These are phyloP conservation scores for Orgyia antiqua DNA, from an alignment of 2,888 invertebrate species.

Conservation along the genomic window DNA sequence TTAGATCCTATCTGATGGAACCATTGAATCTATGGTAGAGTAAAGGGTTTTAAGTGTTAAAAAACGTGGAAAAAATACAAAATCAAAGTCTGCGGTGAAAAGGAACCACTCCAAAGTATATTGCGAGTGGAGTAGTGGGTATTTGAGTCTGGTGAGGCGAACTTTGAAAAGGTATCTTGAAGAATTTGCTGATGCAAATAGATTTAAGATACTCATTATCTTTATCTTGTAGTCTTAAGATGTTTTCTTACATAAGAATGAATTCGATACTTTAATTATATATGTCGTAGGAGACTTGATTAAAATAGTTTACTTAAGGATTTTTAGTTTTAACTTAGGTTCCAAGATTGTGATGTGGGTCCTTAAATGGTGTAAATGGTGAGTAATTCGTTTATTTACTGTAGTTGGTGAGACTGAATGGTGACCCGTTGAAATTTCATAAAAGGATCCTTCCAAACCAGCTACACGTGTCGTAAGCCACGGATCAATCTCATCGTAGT, in stretches of 20 bases:
- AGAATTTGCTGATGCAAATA: constrained; percentile 4
- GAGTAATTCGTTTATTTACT: too few relatives aligned
- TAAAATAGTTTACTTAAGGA: too few relatives aligned
- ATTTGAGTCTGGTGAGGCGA: constrained; percentile 18
- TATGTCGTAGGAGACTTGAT: too few relatives aligned
- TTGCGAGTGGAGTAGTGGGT: constrained; percentile 18
- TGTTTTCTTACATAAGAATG: background rate
- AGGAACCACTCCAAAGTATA: constrained; percentile 34
- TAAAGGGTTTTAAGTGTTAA: constrained; percentile 54
- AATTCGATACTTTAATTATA: background rate
- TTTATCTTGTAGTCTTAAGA: constrained; percentile 2
- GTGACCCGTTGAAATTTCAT: too few relatives aligned
- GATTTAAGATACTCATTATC: constrained; percentile 4
- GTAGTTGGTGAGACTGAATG: too few relatives aligned
- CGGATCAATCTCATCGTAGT: too few relatives aligned
- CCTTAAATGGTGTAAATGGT: too few relatives aligned
- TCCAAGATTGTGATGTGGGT: too few relatives aligned
- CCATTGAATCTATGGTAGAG: constrained; percentile 54
- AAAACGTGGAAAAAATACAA: constrained; percentile 47
- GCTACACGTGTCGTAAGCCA: too few relatives aligned
- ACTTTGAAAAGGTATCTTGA: constrained; percentile 12
- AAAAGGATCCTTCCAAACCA: too few relatives aligned
- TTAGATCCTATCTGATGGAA: constrained; percentile 66
- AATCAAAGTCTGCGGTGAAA: constrained; percentile 42
- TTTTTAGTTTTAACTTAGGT: too few relatives aligned